Evolutionary conservation across 2,113 vertebrate genomes (phyloP), one percentile per base, ranked within the genome.

Genomic region (Ranitomeya variabilis): DNA sequence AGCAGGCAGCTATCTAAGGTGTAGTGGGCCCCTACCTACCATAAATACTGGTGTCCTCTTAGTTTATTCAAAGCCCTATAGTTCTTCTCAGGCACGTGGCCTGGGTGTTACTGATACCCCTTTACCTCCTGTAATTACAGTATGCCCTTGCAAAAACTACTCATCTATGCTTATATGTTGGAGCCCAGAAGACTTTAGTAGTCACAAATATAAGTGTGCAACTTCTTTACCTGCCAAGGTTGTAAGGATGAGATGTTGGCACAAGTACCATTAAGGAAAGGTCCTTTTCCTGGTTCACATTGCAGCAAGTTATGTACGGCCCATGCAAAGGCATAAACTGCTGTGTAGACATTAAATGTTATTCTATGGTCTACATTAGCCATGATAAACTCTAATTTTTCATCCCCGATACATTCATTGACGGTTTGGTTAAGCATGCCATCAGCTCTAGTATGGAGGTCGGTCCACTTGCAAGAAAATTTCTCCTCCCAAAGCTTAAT

Each of bases 401-500:
- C 90, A 52, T 52, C 67, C 14, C 85, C 88, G 5, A 45, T 45
- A 52, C 90, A 90, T 21, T 31, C 2, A 12, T 16, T 45, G 6
- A 37, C 51, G 37, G 86, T 74, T n/a, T 60, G 45, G 15, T 83
- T 88, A 3, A 19, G 7, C 19, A 3, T 67, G n/a, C 15, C 13
- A 9, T 8, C 23, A 80, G 12, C 15, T 37, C 66, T 21, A 69
- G 45, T 59, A 11, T 59, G 21, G 6, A 23, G 19, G 23, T 60
- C 19, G 16, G 6, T 6, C 90, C 89, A 91, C 21, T 51, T 23
- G 64, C 90, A 91, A 21, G 74, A 37, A 64, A 91, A 91, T 12
- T 62, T 77, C 16, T 88, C 23, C 62, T 90, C 86, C 90, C 90
- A 90, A 31, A 90, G 83, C 37, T 89, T 85, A 52, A 55, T 16